Conservation (phyloP, 2,113 vertebrate species). For the Scalopus aquaticus region DNA sequence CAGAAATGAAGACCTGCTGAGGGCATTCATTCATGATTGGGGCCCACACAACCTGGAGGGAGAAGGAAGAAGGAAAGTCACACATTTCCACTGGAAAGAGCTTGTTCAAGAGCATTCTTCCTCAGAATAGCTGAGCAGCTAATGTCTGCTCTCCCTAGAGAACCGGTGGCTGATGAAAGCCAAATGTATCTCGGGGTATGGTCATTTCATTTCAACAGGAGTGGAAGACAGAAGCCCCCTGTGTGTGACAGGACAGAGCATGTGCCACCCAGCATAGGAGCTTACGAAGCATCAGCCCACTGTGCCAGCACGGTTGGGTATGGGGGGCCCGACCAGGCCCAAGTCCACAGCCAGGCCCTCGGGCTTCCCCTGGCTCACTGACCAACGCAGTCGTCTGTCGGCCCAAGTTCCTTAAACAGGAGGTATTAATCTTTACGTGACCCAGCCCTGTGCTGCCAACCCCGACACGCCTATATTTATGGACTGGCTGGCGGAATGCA, state of each 20-base stretch:
- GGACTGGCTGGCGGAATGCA: background rate
- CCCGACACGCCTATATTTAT: slow-evolving; percentile 24
- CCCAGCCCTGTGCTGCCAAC: background rate
- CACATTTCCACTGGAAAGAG: background rate
- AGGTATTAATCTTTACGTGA: slow-evolving; percentile 11
- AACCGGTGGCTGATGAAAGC: background rate
- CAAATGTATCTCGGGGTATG: background rate
- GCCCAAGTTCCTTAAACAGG: background rate
- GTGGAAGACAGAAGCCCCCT: background rate
- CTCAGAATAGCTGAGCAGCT: background rate
- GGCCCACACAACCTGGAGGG: background rate
- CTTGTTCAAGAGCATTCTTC: background rate
- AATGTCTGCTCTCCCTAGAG: background rate
- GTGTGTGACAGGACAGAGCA: accelerated
- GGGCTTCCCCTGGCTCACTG: background rate
- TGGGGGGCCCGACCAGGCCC: too few relatives aligned
- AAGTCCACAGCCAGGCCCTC: background rate
- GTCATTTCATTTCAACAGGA: background rate
- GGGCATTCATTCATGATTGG: background rate
- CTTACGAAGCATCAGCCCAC: background rate
- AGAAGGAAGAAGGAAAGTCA: background rate
- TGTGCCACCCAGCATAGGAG: accelerated
- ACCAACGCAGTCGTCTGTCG: background rate
- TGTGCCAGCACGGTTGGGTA: too few relatives aligned
- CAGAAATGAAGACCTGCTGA: background rate